Evolutionary conservation across 2,797 vertebrate genomes (phyloP).

Genomic region (Triplophysa bombifrons): DNA sequence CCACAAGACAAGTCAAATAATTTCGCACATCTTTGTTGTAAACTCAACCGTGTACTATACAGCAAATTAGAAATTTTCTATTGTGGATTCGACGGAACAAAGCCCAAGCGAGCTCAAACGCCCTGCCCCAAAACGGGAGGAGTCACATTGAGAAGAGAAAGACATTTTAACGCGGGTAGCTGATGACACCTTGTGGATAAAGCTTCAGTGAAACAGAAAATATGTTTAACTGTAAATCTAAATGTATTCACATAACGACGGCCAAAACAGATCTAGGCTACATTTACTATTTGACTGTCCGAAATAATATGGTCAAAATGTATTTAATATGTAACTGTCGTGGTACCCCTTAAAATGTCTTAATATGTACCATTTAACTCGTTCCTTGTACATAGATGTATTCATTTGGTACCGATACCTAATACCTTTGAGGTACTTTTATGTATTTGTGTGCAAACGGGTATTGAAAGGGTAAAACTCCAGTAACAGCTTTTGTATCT

Average conservation of each 20-base stretch:
- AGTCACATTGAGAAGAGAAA: not conserved
- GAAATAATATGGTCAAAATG: not conserved
- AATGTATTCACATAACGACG: not conserved
- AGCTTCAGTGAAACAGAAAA: not conserved
- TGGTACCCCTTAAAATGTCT: too few species aligned
- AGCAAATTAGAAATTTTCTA: not conserved
- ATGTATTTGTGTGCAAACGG: too few species aligned
- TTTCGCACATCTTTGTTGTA: not conserved
- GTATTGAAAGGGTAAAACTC: too few species aligned
- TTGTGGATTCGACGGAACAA: slow-evolving; percentile 34
- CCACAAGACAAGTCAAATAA: not conserved
- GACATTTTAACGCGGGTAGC: not conserved
- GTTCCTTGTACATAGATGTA: too few species aligned
- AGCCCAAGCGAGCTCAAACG: slow-evolving; percentile 5
- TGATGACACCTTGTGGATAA: slow-evolving; percentile 44
- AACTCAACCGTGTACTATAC: not conserved
- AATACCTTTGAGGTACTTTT: too few species aligned
- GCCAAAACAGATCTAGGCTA: not conserved
- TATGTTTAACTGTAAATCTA: not conserved
- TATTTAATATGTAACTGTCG: too few species aligned
- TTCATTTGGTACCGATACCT: too few species aligned
- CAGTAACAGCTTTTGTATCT: too few species aligned
- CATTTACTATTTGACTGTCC: not conserved
- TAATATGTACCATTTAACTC: too few species aligned
- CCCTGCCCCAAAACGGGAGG: slow-evolving; percentile 30